Conservation (phyloP, 37 sponge, comb jelly and placozoan genomes). For the Chondrilla cf. caribensis region DNA sequence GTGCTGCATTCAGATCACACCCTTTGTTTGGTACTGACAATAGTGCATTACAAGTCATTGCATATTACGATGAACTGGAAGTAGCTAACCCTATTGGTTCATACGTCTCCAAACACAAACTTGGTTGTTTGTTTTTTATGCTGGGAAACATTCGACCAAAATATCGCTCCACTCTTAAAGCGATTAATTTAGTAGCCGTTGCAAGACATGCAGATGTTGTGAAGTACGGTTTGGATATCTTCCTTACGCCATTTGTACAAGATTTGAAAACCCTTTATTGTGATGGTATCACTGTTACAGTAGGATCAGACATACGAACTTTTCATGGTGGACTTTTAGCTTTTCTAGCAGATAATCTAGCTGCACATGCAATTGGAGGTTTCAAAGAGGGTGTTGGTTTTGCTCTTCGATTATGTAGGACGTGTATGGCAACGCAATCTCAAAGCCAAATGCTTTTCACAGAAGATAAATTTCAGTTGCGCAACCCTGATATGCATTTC, state of each 20-base stretch:
- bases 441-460: neutral
- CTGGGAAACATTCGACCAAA: constrained; percentile 38
- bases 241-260: constrained; percentile 35
- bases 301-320: neutral
- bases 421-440: constrained; percentile 38
- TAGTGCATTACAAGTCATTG: constrained; percentile 53
- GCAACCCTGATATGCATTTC: constrained; percentile 17
- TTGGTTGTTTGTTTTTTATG: constrained; percentile 43
- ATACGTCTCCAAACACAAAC: constrained; percentile 35
- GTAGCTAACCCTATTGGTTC: constrained; percentile 50
- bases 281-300: constrained; percentile 35
- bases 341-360: constrained; percentile 53
- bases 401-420: constrained; percentile 40
- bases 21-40: constrained; percentile 40
- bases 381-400: constrained; percentile 46
- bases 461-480: constrained; percentile 11
- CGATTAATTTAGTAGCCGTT: constrained; percentile 37
- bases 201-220: constrained; percentile 31
- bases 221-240: constrained; percentile 34
- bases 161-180: constrained; percentile 34
- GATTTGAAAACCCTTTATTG: constrained; percentile 26
- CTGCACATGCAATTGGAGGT: constrained; percentile 51
- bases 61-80: constrained; percentile 57
- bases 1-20: constrained; percentile 19
- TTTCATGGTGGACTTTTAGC: constrained; percentile 41